Evolutionary conservation across 2,888 invertebrate genomes (phyloP).

Genomic region (Lycophotia porphyrea): DNA sequence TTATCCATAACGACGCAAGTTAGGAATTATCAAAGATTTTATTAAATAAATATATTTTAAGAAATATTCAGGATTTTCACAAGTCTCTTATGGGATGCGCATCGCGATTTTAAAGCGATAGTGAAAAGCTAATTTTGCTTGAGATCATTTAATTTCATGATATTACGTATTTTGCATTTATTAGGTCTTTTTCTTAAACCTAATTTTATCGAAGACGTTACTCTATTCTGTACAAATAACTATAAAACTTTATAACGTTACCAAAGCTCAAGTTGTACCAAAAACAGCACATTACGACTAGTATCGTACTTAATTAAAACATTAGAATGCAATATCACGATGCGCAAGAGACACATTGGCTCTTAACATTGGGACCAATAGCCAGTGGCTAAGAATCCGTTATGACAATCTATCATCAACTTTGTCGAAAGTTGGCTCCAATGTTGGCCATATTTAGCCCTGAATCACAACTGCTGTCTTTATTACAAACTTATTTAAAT

Average conservation of each 20-base stretch:
- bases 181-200: constrained; percentile 34
- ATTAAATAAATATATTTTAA: constrained; percentile 42
- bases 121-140: constrained; percentile 41
- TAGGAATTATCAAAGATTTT: constrained; percentile 37
- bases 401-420: constrained; percentile 17
- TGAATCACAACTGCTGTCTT: constrained; percentile 60
- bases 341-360: constrained; percentile 50
- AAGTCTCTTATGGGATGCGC: constrained; percentile 46
- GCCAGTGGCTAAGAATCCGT: constrained; percentile 5
- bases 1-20: constrained; percentile 32
- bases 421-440: constrained; percentile 25
- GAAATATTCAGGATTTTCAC: constrained; percentile 14
- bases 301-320: constrained; percentile 52
- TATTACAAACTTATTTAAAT: constrained; percentile 65
- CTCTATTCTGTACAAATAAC: constrained; percentile 54
- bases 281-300: constrained; percentile 53
- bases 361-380: constrained; percentile 47
- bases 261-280: constrained; percentile 53
- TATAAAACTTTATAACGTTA: constrained; percentile 44
- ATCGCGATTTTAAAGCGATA: constrained; percentile 56
- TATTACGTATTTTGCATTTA: constrained; percentile 47
- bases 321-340: constrained; percentile 61
- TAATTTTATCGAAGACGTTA: constrained; percentile 48
- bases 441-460: constrained; percentile 33
- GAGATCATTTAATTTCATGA: constrained; percentile 53